These are phyloP conservation scores for Alethe castanea DNA, from an alignment of 2,113 vertebrate species.

Conservation along the genomic window DNA sequence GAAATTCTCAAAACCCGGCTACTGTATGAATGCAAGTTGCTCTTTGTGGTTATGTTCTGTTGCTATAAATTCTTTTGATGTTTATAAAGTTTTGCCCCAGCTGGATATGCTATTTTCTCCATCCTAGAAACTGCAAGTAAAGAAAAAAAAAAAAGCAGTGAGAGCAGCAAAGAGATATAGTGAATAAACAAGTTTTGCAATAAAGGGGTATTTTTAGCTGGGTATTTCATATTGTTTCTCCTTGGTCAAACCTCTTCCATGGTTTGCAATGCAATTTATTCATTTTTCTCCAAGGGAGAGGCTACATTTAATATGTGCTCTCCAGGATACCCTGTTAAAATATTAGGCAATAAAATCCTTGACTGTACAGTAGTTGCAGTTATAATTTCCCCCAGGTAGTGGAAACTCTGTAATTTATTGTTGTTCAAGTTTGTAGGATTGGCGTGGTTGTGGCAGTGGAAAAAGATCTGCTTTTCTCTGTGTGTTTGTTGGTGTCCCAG, in stretches of 20 bases:
- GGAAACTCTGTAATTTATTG: slow-evolving; percentile 28
- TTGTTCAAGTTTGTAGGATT: background rate
- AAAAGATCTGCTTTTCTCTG: background rate
- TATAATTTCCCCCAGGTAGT: slow-evolving; percentile 62
- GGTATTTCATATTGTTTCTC: background rate
- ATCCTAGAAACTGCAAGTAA: background rate
- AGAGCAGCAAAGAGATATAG: background rate
- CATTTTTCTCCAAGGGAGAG: slow-evolving; percentile 23
- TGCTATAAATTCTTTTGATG: slow-evolving; percentile 4
- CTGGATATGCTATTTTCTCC: slow-evolving; percentile 25
- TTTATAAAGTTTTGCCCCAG: slow-evolving; percentile 1
- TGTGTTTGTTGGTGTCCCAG: background rate
- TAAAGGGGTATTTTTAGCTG: background rate
- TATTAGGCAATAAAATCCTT: slow-evolving; percentile 60
- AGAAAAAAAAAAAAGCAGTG: background rate
- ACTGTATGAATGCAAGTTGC: background rate
- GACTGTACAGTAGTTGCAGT: slow-evolving; percentile 2
- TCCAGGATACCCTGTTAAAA: slow-evolving; percentile 45
- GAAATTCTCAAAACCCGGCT: background rate
- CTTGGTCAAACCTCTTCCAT: background rate
- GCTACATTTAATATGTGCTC: slow-evolving; percentile 36
- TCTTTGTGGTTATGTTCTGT: background rate
- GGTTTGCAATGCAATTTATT: slow-evolving; percentile 33
- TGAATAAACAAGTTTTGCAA: slow-evolving; percentile 14
- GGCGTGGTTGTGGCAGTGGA: background rate